Evolutionary conservation across 1,140 invertebrate genomes (phyloP).

Genomic region (Zaprionus vittiger): DNA sequence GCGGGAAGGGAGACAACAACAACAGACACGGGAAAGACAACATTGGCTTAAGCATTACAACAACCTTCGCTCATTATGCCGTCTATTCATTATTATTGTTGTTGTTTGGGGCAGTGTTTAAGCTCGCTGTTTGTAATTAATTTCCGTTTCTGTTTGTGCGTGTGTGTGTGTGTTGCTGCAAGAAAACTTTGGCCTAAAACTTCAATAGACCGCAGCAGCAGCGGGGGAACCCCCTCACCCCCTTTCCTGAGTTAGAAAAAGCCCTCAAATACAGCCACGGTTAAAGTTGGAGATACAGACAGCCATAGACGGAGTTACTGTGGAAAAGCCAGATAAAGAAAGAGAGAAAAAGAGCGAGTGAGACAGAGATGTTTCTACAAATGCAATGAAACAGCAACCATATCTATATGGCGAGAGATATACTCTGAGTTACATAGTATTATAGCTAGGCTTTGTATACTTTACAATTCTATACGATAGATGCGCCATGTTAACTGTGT

Average conservation of each 20-base stretch:
- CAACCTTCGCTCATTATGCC: constrained; percentile 73
- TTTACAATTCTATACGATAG: too few species aligned
- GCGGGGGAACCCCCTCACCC: background rate
- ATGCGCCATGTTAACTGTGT: too few species aligned
- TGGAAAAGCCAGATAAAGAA: background rate
- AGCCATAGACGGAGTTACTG: constrained; percentile 4
- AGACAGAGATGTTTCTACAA: background rate
- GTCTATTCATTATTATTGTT: constrained; percentile 69
- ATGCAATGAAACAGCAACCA: constrained; percentile 33
- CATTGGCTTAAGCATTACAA: constrained; percentile 21
- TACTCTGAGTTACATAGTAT: too few species aligned
- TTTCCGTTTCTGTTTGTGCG: constrained; percentile 71
- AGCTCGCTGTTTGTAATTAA: constrained; percentile 80
- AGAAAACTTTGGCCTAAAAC: constrained; percentile 67
- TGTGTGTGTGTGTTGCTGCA: constrained; percentile 69
- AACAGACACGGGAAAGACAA: constrained; percentile 26
- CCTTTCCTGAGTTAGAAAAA: constrained; percentile 12
- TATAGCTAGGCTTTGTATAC: too few species aligned
- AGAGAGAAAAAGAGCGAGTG: background rate
- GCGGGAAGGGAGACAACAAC: constrained; percentile 17
- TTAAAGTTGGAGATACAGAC: constrained; percentile 13
- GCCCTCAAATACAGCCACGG: constrained; percentile 14
- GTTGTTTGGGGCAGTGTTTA: constrained; percentile 61
- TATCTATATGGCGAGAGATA: background rate
- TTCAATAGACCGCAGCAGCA: constrained; percentile 72